Evolutionary conservation across 37 sponge, comb jelly and placozoan genomes (phyloP).

Genomic region (Beroe ovata): DNA sequence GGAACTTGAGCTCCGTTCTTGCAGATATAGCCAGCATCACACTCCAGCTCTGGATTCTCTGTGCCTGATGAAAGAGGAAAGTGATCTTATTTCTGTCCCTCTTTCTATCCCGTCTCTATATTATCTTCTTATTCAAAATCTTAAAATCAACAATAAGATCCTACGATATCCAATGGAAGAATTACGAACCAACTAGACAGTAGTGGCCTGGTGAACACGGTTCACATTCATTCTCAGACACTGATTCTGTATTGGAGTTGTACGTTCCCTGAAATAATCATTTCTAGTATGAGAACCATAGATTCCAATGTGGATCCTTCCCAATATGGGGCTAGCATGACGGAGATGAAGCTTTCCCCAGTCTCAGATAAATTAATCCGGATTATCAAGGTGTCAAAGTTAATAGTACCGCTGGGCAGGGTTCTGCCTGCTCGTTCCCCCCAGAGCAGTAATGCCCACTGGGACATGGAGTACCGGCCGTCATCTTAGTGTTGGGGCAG

Average conservation of each 20-base stretch:
- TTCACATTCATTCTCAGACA: neutral
- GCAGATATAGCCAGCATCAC: slow-evolving; percentile 69
- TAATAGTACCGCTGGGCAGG: slow-evolving; percentile 39
- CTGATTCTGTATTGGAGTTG: neutral
- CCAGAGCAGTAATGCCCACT: slow-evolving; percentile 29
- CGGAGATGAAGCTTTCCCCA: too few relatives aligned
- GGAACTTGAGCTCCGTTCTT: slow-evolving; percentile 22
- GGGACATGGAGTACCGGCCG: slow-evolving; percentile 3
- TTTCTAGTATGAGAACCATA: too few relatives aligned
- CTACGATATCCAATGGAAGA: too few relatives aligned
- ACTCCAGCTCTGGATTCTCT: slow-evolving; percentile 18
- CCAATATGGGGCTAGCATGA: too few relatives aligned
- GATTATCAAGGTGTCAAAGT: too few relatives aligned
- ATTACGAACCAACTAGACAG: slow-evolving; percentile 21
- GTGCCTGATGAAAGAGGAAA: slow-evolving; percentile 3
- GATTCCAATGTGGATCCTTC: too few relatives aligned
- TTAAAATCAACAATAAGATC: too few relatives aligned
- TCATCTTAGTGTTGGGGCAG: slow-evolving; percentile 57
- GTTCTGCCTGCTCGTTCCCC: slow-evolving; percentile 6
- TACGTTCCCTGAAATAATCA: slow-evolving; percentile 64
- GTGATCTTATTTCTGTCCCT: too few relatives aligned
- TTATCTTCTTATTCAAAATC: too few relatives aligned
- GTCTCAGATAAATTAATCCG: too few relatives aligned
- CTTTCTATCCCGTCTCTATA: too few relatives aligned
- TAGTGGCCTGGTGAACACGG: slow-evolving; percentile 68